Evolutionary conservation across 1,140 invertebrate genomes (phyloP), one percentile per base, ranked within the genome.

Genomic region (Scaptomyza graminum): DNA sequence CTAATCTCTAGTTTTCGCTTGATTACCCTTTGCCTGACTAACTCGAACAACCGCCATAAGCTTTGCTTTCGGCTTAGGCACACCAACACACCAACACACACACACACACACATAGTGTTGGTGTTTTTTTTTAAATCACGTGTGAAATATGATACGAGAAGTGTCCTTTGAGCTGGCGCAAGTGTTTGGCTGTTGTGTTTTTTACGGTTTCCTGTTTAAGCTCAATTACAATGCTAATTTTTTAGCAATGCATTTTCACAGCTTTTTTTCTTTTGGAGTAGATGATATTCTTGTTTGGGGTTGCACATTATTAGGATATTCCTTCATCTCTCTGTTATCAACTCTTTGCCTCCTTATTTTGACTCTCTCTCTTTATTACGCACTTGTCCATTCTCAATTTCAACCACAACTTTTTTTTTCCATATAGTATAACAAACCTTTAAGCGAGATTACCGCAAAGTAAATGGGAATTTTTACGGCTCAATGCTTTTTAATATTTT

Each of bases 201-300:
- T 91, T 91, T 90, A 74, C 37, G 90, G 90, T 88, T 91, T 91
- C 90, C 90, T 90, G 79, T 76, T 34, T 69, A 46, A 88, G 85
- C 85, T 91, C 90, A 90, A 91, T 91, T 90, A 88, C 90, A 90
- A 74, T 76, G 79, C 62, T 77, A 52, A 69, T 78, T 87, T 89
- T 88, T 84, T 80, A 12, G 18, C 34, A 18, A 39, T 25, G 12
- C 34, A 31, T 51, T 51, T 41, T 13, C 18, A n/a, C 25, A 43
- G 31, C 39, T 74, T 67, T 60, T 39, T 51, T 47, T 65, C 69
- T 52, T 64, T 75, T 22, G 18, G 18, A 2, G 61, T 16, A 34
- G 37, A 46, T 62, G 41, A n/a, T 55, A 18, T 69, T 11, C 2
- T 49, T 65, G 57, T 39, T 47, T 34, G 43, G 63, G 63, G 43